These are phyloP conservation scores for Meriones psammophilus DNA, from an alignment of 2,797 vertebrate species.

Conservation along the genomic window DNA sequence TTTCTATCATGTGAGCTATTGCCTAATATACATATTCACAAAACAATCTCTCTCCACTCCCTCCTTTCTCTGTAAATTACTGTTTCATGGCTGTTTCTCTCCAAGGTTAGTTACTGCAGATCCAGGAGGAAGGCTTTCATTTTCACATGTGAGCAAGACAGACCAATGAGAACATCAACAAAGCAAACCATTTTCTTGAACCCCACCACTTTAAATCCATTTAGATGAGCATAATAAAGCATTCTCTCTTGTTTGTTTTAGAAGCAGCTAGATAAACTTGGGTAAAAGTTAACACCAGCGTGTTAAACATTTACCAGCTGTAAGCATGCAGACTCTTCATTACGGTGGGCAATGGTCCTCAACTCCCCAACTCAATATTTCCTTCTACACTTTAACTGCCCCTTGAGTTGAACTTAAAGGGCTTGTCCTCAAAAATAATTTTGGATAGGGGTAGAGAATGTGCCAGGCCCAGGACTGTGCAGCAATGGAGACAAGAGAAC, in stretches of 20 bases:
- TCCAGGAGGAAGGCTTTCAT: slow-evolving; percentile 32
- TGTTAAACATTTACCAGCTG: slow-evolving; percentile 83
- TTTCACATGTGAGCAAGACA: slow-evolving; percentile 23
- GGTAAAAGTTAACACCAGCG: slow-evolving; percentile 69
- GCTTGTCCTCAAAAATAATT: slow-evolving; percentile 14
- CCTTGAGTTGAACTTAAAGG: slow-evolving; percentile 23
- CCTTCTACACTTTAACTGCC: background rate
- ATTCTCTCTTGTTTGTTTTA: slow-evolving; percentile 72
- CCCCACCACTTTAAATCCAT: slow-evolving; percentile 51
- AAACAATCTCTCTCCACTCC: slow-evolving; percentile 44
- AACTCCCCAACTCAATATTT: slow-evolving; percentile 34
- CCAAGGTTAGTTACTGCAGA: slow-evolving; percentile 60
- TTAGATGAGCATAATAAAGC: slow-evolving; percentile 62
- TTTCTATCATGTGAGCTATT: slow-evolving; percentile 63
- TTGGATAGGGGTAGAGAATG: background rate
- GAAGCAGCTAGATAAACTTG: slow-evolving; percentile 79
- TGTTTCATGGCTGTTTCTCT: background rate
- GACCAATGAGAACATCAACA: background rate
- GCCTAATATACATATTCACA: slow-evolving; percentile 23
- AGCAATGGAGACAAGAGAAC: background rate
- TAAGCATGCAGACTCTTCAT: slow-evolving; percentile 67
- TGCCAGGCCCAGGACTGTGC: background rate
- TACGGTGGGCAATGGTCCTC: background rate
- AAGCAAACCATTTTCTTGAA: slow-evolving; percentile 64
- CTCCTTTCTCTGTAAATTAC: background rate